Evolutionary conservation across 2,113 vertebrate genomes (phyloP).

Genomic region (Menura novaehollandiae): DNA sequence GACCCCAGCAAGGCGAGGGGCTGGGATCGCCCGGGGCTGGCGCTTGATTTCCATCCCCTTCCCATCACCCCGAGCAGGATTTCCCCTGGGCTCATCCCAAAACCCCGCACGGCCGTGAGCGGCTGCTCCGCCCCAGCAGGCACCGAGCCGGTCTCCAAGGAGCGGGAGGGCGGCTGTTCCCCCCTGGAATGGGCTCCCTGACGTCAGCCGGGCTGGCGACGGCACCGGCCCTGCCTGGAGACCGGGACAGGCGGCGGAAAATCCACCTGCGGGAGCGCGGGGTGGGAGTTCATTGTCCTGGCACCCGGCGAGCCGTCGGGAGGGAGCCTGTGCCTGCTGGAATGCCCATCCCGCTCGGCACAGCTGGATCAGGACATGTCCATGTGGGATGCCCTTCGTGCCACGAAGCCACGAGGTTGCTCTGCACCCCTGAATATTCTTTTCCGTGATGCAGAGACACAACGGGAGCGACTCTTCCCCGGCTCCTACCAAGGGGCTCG

Average conservation of each 20-base stretch:
- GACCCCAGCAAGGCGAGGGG: fast-evolving
- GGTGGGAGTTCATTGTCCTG: not conserved
- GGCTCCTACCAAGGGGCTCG: not conserved
- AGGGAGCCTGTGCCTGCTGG: not conserved
- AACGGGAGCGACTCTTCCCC: fast-evolving
- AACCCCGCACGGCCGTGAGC: fast-evolving
- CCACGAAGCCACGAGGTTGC: fast-evolving
- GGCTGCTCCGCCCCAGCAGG: not conserved
- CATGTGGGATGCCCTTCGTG: fast-evolving
- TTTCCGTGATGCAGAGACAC: fast-evolving
- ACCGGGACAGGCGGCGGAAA: not conserved
- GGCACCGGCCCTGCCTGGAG: slow-evolving; percentile 51
- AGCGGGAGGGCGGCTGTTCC: slow-evolving; percentile 22
- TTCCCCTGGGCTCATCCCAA: not conserved
- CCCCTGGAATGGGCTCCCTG: slow-evolving; percentile 45
- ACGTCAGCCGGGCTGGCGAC: slow-evolving; percentile 65
- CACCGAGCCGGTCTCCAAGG: not conserved
- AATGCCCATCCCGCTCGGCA: not conserved
- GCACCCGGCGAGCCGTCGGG: fast-evolving
- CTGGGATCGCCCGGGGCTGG: not conserved
- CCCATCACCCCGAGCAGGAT: not conserved
- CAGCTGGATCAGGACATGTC: fast-evolving
- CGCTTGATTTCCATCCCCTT: not conserved
- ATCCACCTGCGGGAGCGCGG: not conserved
- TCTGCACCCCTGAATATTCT: not conserved